Conservation (phyloP, 2,888 invertebrate species). For the Dinocampus coccinellae region DNA sequence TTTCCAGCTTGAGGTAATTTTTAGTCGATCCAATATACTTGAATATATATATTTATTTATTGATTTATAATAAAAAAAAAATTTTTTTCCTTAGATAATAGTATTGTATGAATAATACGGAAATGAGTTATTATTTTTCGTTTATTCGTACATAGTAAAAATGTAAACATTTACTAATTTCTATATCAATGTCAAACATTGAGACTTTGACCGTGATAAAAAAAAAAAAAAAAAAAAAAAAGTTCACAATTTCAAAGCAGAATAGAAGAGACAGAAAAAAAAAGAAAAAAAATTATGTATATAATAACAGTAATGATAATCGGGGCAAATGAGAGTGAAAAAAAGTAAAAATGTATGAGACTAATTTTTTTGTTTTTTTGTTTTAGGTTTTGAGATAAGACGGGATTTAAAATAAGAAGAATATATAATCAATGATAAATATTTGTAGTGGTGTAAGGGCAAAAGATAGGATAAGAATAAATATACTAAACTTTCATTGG, state of each 20-base stretch:
- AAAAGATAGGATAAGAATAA: background rate
- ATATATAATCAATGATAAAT: background rate
- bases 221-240: background rate
- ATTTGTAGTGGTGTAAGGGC: background rate
- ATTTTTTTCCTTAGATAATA: no score
- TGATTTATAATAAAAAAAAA: background rate
- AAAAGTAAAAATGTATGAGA: no score
- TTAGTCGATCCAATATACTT: background rate
- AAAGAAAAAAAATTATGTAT: no score
- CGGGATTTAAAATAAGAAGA: background rate
- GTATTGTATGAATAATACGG: no score
- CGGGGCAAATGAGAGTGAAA: no score
- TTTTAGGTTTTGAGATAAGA: background rate
- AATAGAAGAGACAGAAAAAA: no score
- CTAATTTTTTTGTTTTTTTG: no score
- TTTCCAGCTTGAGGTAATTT: background rate
- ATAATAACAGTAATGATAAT: no score
- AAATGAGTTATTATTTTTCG: no score
- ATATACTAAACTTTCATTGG: background rate
- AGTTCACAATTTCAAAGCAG: background rate
- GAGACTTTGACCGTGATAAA: slow-evolving; percentile 6
- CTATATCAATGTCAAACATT: background rate
- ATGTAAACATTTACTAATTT: no score
- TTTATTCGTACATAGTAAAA: no score
- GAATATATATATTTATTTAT: background rate